Evolutionary conservation across 23 tunicate species (phyloP).

Genomic region (Halocynthia roretzi): DNA sequence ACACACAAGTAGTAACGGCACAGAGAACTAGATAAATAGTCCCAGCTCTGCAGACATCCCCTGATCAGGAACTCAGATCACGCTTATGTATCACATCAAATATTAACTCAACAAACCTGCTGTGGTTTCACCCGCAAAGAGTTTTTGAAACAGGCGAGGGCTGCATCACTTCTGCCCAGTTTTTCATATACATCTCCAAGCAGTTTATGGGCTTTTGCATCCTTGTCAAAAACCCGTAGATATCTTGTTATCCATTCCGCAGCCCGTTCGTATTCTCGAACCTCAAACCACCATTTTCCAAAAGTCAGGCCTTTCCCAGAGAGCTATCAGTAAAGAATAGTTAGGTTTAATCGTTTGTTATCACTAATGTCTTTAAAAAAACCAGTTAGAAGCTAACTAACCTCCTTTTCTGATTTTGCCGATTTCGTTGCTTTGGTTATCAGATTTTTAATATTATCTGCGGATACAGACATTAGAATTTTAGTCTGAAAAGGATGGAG

Average conservation of each 20-base stretch:
- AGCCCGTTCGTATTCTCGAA: conserved; percentile 57
- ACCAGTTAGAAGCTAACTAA: neutral
- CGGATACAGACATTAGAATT: conserved; percentile 17
- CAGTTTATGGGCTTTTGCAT: conserved; percentile 65
- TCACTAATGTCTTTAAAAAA: neutral
- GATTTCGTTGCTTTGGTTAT: conserved; percentile 14
- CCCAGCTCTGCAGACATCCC: neutral
- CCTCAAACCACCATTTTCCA: conserved; percentile 58
- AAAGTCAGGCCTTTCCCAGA: conserved; percentile 58
- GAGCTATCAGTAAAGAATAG: conserved; percentile 38
- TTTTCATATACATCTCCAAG: conserved; percentile 86
- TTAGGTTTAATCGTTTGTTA: neutral
- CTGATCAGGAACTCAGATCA: neutral
- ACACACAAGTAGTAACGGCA: neutral
- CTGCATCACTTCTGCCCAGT: conserved; percentile 35
- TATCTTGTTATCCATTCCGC: conserved; percentile 64
- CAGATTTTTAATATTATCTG: conserved; percentile 10
- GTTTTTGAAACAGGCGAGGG: conserved; percentile 55
- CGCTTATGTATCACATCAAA: too few species aligned
- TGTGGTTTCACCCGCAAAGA: conserved; percentile 60
- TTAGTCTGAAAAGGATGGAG: too few species aligned
- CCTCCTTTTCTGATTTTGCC: conserved; percentile 18
- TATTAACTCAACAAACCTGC: conserved; percentile 30
- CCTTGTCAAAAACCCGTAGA: conserved; percentile 50
- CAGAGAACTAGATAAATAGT: neutral